Percentiles rank a stretch among this genome's conserved stretches.
Evolutionary conservation across 2,888 invertebrate genomes (phyloP).

Genomic region (Loripinus fragilis): DNA sequence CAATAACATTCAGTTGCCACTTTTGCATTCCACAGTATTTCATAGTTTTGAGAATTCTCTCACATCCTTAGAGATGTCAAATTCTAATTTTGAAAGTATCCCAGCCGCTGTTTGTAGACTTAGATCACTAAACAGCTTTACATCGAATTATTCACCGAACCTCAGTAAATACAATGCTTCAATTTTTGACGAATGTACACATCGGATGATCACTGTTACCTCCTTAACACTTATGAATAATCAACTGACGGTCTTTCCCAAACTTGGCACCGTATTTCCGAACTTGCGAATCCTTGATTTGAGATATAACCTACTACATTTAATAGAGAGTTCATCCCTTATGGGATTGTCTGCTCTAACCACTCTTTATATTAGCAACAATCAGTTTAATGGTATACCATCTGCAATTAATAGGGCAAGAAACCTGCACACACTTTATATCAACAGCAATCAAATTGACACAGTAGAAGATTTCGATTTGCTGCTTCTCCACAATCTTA

Average conservation of each 20-base stretch:
- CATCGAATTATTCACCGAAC: not conserved
- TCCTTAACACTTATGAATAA: not conserved
- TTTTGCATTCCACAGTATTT: no score
- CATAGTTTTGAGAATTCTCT: not conserved
- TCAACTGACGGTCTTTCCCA: not conserved
- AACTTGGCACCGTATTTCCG: not conserved
- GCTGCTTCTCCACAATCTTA: not conserved
- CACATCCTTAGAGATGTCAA: not conserved
- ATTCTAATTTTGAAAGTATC: not conserved
- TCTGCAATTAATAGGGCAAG: no score
- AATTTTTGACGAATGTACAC: not conserved
- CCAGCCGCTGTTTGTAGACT: not conserved
- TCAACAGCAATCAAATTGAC: no score
- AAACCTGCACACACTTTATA: no score
- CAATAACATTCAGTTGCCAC: no score
- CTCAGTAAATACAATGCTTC: no score
- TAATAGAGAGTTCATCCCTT: not conserved
- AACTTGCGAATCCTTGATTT: not conserved
- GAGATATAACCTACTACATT: not conserved
- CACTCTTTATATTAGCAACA: not conserved
- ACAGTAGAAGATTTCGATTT: not conserved
- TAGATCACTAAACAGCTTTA: not conserved
- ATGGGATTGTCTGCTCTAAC: not conserved
- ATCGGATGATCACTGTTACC: not conserved
- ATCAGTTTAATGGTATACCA: not conserved